These are phyloP conservation scores for Tachina grossa DNA, from an alignment of 2,888 invertebrate species.

Conservation along the genomic window DNA sequence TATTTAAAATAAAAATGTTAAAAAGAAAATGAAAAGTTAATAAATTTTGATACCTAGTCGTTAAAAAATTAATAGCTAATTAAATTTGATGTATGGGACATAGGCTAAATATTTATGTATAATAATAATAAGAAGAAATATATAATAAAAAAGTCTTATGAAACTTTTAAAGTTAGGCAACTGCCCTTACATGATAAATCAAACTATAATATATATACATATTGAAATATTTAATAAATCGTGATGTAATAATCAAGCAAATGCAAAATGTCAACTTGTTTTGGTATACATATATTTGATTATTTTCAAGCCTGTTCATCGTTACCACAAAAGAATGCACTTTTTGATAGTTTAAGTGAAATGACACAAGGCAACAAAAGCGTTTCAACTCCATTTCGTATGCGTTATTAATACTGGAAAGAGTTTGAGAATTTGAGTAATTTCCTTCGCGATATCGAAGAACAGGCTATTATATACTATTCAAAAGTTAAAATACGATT, in stretches of 20 bases:
- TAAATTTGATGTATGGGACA: background rate
- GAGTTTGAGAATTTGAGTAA: background rate
- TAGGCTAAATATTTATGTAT: background rate
- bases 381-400: background rate
- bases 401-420: background rate
- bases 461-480: background rate
- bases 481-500: background rate
- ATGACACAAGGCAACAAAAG: background rate
- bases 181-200: conserved; percentile 9
- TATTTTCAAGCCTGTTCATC: background rate
- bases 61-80: conserved; percentile 35
- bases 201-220: background rate
- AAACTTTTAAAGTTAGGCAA: conserved; percentile 13
- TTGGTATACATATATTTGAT: background rate
- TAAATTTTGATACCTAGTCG: conserved; percentile 56
- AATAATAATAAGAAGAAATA: background rate
- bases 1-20: conserved; percentile 56
- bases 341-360: background rate
- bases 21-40: conserved; percentile 57
- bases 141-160: background rate
- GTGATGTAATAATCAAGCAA: conserved; percentile 20
- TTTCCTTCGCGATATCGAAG: background rate
- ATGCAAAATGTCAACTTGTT: conserved; percentile 28
- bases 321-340: background rate
- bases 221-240: conserved; percentile 34